Base-by-base conservation (phyloP, 2,113 vertebrate species). In the Nibea albiflora region DNA sequence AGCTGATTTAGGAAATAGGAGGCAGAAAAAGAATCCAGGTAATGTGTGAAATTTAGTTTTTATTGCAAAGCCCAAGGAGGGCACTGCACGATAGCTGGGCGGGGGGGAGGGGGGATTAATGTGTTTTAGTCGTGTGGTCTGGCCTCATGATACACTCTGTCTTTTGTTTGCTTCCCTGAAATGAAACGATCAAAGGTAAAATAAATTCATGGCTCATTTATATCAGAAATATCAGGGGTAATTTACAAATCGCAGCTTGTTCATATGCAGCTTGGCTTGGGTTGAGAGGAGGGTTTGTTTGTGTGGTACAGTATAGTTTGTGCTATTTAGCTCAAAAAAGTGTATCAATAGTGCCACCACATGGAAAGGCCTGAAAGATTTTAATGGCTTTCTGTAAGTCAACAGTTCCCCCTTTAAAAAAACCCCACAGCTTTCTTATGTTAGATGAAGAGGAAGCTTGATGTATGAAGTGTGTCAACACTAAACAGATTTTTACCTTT, bases 281-380 rank as follows among this genome's bases (percentile, higher is more conserved):
- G 68, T 11, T 70, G 35, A 24, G 42, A 62, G 53, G 42, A n/a
- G 57, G 58, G 54, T 22, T 50, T 56, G 52, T 77, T 39, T 69
- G 54, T 81, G 35, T 57, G 39, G 44, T 5, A 39, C 47, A 49
- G 2, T 67, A 14, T 14, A 69, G 56, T 81, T 57, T 81, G 79
- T 80, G 49, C 60, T 75, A 54, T 84, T 75, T 56, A 60, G 78
- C 24, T 85, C 20, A 70, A 85, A 75, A 84, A 89, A 86, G 86
- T 92, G 87, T 80, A 67, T 88, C 90, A 93, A 92, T 81, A 94
- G 91, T 81, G 92, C 90, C 93, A 87, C 89, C 92, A 83, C 90
- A 86, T 93, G 93, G 92, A 92, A 76, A 79, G 71, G 46, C 60
- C 28, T 39, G 44, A 78, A 76, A 74, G 20, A 71, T 14, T 15